Evolutionary conservation across 1,140 invertebrate species (phyloP).

Genomic region (Drosophila paulistorum): DNA sequence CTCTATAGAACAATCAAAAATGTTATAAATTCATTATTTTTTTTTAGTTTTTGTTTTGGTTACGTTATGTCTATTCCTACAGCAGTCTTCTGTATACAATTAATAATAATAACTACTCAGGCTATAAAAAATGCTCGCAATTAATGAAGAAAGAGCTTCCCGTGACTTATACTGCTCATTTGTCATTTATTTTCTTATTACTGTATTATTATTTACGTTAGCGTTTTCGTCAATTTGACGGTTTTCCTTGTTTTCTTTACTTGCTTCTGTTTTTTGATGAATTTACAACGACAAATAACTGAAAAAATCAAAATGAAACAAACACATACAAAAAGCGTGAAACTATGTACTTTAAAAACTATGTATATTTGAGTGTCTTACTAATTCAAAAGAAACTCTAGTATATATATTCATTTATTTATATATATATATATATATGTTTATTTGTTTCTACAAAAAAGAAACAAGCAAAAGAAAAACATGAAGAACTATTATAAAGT

Average conservation of each 20-base stretch:
- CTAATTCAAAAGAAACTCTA: conserved; percentile 30
- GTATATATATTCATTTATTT: conserved; percentile 15
- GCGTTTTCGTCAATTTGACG: conserved; percentile 45
- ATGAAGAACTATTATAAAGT: background rate
- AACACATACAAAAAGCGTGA: conserved; percentile 12
- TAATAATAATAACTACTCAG: background rate
- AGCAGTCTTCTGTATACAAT: background rate
- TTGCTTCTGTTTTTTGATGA: conserved; percentile 29
- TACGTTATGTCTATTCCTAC: background rate
- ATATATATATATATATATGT: conserved; percentile 13
- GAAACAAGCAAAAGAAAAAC: background rate
- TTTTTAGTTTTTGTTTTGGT: background rate
- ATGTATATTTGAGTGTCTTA: conserved; percentile 59
- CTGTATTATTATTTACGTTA: conserved; percentile 20
- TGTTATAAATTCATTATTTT: background rate
- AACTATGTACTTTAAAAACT: conserved; percentile 56
- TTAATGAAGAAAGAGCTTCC: background rate
- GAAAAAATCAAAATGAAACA: conserved; percentile 20
- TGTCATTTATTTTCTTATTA: conserved; percentile 24
- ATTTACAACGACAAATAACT: conserved; percentile 23
- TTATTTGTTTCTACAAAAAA: background rate
- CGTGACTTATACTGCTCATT: background rate
- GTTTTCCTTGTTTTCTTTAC: too few species aligned
- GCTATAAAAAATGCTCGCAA: background rate
- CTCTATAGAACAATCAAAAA: conserved; percentile 2